phyloP scores from a whole-genome alignment of 1,140 invertebrate species.

The Rhagoletis zephyria region DNA sequence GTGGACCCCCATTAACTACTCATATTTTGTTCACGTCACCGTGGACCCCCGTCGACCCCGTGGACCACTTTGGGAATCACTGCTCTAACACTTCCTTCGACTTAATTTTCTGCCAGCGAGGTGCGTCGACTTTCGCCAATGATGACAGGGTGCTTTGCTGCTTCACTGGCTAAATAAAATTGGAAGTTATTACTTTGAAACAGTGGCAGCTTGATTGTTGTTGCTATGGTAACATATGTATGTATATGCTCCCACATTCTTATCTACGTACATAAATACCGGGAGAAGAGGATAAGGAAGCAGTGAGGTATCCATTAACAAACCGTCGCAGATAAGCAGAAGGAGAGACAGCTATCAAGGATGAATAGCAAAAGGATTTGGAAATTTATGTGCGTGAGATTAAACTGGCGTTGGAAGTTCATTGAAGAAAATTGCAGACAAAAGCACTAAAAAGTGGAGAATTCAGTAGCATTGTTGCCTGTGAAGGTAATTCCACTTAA shows the following conservation, averaged over 20 bases:
- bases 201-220: background rate
- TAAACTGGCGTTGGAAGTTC: slow-evolving; percentile 37
- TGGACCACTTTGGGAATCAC: too few species aligned
- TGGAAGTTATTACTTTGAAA: slow-evolving; percentile 71
- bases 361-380: slow-evolving; percentile 30
- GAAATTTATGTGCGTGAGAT: slow-evolving; percentile 47
- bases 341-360: background rate
- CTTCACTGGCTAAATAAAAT: slow-evolving; percentile 73
- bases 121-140: slow-evolving; percentile 59
- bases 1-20: too few species aligned
- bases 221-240: background rate
- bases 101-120: slow-evolving; percentile 24
- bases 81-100: too few species aligned
- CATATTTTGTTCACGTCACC: too few species aligned
- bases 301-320: background rate
- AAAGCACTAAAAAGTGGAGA: background rate
- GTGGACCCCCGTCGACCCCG: too few species aligned
- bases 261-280: background rate
- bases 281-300: background rate
- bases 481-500: slow-evolving; percentile 16
- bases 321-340: slow-evolving; percentile 27
- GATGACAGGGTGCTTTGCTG: slow-evolving; percentile 73
- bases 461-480: background rate
- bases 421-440: slow-evolving; percentile 28
- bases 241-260: background rate